Conservation (phyloP, 2,113 vertebrate genomes). For the Rhabdomys dilectus region DNA sequence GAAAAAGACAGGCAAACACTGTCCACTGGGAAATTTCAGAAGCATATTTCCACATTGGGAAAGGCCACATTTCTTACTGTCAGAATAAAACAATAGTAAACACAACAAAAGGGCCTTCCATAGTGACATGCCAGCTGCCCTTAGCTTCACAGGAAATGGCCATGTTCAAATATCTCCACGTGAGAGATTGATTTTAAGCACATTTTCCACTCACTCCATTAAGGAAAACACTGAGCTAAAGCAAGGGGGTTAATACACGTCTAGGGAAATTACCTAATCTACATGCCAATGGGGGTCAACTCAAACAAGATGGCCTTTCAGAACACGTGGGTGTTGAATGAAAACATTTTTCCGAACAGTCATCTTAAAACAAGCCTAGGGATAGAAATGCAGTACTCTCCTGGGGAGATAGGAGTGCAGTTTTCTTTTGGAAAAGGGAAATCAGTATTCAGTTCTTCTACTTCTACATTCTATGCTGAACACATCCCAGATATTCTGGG, state of each 20-base stretch:
- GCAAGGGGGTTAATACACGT: neutral
- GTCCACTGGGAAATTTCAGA: neutral
- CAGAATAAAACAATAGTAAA: slow-evolving; percentile 31
- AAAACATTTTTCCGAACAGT: neutral
- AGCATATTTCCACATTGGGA: neutral
- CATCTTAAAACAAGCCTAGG: neutral
- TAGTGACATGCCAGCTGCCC: neutral
- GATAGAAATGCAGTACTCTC: neutral
- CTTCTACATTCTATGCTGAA: neutral
- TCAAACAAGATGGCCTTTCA: neutral
- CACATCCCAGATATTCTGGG: neutral
- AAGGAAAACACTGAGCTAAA: neutral
- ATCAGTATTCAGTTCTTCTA: neutral
- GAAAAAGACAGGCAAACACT: neutral
- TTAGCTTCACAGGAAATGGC: neutral
- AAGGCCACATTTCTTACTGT: neutral
- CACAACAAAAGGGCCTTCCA: neutral
- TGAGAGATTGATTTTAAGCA: neutral
- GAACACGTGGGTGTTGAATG: neutral
- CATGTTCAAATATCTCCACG: neutral
- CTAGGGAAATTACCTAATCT: neutral
- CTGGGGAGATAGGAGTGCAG: neutral
- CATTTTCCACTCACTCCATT: neutral
- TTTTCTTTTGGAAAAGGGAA: neutral
- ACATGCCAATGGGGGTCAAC: neutral